Conservation (phyloP, 2,888 invertebrate genomes). For the Chloroclysta siterata region DNA sequence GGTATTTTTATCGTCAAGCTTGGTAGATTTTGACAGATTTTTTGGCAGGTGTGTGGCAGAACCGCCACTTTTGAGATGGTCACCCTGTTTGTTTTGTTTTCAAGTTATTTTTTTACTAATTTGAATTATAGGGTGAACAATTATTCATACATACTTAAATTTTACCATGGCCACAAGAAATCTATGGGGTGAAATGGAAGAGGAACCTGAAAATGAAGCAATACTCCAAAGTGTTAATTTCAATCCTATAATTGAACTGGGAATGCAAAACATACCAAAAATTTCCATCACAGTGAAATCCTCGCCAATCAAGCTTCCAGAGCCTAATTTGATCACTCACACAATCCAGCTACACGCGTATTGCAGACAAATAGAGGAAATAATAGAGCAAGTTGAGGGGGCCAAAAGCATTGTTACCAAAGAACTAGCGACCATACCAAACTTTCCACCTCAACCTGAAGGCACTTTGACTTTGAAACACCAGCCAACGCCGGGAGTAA, state of each 20-base stretch:
- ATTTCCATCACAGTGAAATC: slow-evolving; percentile 78
- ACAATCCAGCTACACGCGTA: slow-evolving; percentile 76
- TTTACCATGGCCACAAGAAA: slow-evolving; percentile 56
- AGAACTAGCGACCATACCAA: slow-evolving; percentile 67
- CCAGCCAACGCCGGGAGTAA: slow-evolving; percentile 64
- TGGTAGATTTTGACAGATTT: too few relatives aligned
- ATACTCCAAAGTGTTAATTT: slow-evolving; percentile 76
- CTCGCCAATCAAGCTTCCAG: slow-evolving; percentile 75
- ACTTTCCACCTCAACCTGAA: slow-evolving; percentile 65
- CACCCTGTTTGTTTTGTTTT: too few relatives aligned
- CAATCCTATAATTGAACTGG: slow-evolving; percentile 79
- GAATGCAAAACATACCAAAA: slow-evolving; percentile 81
- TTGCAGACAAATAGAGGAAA: slow-evolving; percentile 64
- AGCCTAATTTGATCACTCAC: slow-evolving; percentile 75
- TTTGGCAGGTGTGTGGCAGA: too few relatives aligned
- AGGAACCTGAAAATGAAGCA: slow-evolving; percentile 64
- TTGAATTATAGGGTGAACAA: too few relatives aligned
- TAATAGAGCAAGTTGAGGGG: slow-evolving; percentile 66
- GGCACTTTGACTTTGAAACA: slow-evolving; percentile 62
- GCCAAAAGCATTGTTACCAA: slow-evolving; percentile 61
- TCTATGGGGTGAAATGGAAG: slow-evolving; percentile 77
- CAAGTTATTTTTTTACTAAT: too few relatives aligned
- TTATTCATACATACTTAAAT: too few relatives aligned
- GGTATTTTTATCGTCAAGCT: too few relatives aligned
- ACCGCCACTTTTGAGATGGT: too few relatives aligned